Base-by-base conservation (phyloP, 2,888 invertebrate genomes). In the Drosophila macrospina region DNA sequence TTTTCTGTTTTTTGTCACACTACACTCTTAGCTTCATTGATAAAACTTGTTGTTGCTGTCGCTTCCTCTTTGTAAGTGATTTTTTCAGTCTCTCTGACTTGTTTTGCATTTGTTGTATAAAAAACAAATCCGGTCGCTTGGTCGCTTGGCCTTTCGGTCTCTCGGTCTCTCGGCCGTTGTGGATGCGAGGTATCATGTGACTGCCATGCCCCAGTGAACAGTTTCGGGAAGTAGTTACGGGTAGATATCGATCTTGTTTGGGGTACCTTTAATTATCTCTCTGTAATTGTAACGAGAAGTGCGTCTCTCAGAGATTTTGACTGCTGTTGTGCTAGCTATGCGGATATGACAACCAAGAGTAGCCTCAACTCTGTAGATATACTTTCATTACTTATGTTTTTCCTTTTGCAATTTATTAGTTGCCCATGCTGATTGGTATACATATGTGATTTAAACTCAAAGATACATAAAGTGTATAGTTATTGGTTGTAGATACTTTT, bases 11-110 rank as follows among this genome's bases (percentile, higher is more conserved):
- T 64, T 55, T 75, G 55, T 70, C 52, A 61, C 65, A 69, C 47
- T 62, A 55, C 15, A 50, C 44, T 47, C 60, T 50, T 55, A 79
- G 62, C 69, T 87, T 82, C 83, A 83, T 87, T 83, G 82, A 81
- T 87, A 76, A 82, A 84, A 85, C 77, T 77, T 71, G 86, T 74
- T 77, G 69, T 69, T 55, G 73, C 57, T 65, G 74, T 66, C 88
- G 74, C 69, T 83, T 83, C 83, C 83, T 87, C 88, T 87, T 70
- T 72, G 77, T 74, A 82, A 83, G 79, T 79, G 79, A 74, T 83
- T 87, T 87, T 85, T 81, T 37, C 24, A 24, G 57, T 42, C 34
- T 34, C 15, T 45, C n/a, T 62, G 44, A 54, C 28, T 48, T 47
- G 68, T 56, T 42, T 59, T 60, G 28, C 61, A 56, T 57, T 62